Evolutionary conservation across 2,888 invertebrate genomes (phyloP).

Genomic region (Tinea semifulvella): DNA sequence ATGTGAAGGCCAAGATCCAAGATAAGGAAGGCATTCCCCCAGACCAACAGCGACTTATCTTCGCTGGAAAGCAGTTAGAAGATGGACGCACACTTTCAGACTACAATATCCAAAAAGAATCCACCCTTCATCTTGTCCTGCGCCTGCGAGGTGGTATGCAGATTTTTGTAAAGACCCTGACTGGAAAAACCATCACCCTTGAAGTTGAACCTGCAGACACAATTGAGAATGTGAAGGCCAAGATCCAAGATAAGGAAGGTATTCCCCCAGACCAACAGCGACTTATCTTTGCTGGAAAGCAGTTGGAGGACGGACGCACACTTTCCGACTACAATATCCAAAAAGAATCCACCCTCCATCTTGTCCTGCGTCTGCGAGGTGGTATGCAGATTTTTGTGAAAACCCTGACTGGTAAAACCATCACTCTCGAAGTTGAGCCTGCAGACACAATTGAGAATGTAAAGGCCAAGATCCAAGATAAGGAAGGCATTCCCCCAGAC

Average conservation of each 20-base stretch:
- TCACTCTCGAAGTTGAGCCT: slow-evolving; percentile 65
- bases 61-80: slow-evolving; percentile 73
- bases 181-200: slow-evolving; percentile 67
- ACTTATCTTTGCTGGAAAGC: slow-evolving; percentile 72
- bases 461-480: slow-evolving; percentile 68
- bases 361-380: slow-evolving; percentile 69
- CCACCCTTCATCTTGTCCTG: slow-evolving; percentile 65
- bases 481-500: slow-evolving; percentile 67
- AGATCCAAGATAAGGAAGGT: slow-evolving; percentile 62
- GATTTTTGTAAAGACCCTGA: slow-evolving; percentile 67
- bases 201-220: slow-evolving; percentile 68
- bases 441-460: slow-evolving; percentile 73
- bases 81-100: slow-evolving; percentile 72
- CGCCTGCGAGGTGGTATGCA: slow-evolving; percentile 75
- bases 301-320: slow-evolving; percentile 72
- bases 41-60: slow-evolving; percentile 70
- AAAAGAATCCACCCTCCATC: slow-evolving; percentile 67
- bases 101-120: slow-evolving; percentile 72
- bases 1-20: slow-evolving; percentile 68
- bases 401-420: slow-evolving; percentile 67
- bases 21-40: slow-evolving; percentile 62
- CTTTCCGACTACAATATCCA: slow-evolving; percentile 73
- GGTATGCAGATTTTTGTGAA: slow-evolving; percentile 67
- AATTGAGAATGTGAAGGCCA: slow-evolving; percentile 70
- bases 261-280: slow-evolving; percentile 69